Evolutionary conservation across 2,797 vertebrate genomes (phyloP).

Genomic region (Lepus oiostolus): DNA sequence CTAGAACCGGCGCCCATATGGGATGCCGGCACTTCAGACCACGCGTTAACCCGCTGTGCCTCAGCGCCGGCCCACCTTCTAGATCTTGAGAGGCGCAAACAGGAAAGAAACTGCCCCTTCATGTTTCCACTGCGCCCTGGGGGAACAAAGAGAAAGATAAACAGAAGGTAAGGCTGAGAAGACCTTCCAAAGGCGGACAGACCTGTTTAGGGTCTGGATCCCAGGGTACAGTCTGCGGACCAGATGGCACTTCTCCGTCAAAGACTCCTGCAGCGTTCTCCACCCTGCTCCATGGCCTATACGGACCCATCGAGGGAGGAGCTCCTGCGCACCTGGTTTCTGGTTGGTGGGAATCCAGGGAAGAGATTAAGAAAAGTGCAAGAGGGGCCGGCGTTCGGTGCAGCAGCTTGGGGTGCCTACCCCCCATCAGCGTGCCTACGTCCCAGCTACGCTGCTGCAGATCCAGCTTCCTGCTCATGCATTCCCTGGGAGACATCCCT

Average conservation of each 20-base stretch:
- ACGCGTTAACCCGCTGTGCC: no score
- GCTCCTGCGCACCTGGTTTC: background rate
- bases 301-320: background rate
- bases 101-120: background rate
- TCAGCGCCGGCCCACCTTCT: no score
- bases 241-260: background rate
- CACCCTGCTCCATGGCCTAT: background rate
- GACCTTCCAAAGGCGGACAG: background rate
- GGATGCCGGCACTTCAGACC: no score
- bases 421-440: no score
- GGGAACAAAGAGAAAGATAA: background rate
- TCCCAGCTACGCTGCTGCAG: no score
- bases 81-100: background rate
- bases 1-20: no score
- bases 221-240: background rate
- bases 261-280: background rate
- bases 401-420: no score
- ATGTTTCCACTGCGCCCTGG: background rate
- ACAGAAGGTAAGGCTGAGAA: background rate
- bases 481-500: no score
- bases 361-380: background rate
- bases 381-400: no score
- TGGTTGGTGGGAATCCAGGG: background rate
- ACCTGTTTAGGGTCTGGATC: background rate
- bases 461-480: no score